phyloP scores from a whole-genome alignment of 1,140 invertebrate species.

The Orussus abietinus region DNA sequence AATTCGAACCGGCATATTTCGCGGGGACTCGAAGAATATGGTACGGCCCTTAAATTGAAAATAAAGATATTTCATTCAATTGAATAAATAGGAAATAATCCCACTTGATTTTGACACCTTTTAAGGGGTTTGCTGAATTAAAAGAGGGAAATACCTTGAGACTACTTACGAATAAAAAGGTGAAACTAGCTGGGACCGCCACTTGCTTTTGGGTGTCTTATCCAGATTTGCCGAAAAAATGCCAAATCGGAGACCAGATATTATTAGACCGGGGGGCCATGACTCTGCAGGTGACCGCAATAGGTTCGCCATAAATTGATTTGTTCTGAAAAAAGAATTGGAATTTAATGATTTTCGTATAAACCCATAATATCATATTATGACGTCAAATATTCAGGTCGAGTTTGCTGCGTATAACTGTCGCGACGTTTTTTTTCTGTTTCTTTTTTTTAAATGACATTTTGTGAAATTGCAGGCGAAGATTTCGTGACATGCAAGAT shows the following conservation, averaged over 20 bases:
- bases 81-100: conserved; percentile 35
- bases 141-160: conserved; percentile 40
- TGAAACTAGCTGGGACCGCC: conserved; percentile 16
- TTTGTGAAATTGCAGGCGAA: conserved; percentile 9
- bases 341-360: no score
- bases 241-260: conserved; percentile 19
- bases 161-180: conserved; percentile 12
- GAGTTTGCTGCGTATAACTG: no score
- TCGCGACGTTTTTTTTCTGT: conserved; percentile 6
- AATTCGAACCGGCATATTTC: conserved; percentile 47
- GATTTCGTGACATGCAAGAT: conserved; percentile 14
- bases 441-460: neutral
- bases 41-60: conserved; percentile 11
- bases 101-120: conserved; percentile 38
- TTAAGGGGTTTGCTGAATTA: conserved; percentile 42
- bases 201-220: conserved; percentile 21
- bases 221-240: conserved; percentile 17
- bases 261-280: conserved; percentile 21
- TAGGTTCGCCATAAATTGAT: conserved; percentile 14
- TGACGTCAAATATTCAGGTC: no score
- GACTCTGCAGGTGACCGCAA: conserved; percentile 15
- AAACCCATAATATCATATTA: no score
- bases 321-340: conserved; percentile 2
- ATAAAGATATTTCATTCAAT: conserved; percentile 7
- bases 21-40: conserved; percentile 8